phyloP scores from a whole-genome alignment of 2,113 vertebrate genomes.

The Tetrao urogallus region DNA sequence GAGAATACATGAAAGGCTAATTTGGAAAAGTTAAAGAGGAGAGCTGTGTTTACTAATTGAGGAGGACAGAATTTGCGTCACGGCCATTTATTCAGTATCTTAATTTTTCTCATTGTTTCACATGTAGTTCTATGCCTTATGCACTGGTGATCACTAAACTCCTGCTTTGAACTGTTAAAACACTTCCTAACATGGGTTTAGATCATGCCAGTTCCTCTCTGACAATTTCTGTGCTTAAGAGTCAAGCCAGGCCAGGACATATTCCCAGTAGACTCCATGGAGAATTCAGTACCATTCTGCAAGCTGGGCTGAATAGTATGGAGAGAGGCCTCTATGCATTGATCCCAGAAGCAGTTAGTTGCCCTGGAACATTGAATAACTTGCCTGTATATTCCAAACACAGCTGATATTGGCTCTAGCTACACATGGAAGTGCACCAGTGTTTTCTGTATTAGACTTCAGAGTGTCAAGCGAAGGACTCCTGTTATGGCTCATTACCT shows the following conservation, averaged over 20 bases:
- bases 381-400: background rate
- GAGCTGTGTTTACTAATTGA: background rate
- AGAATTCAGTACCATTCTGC: background rate
- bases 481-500: background rate
- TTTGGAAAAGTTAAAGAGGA: background rate
- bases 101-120: slow-evolving; percentile 15
- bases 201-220: background rate
- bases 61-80: slow-evolving; percentile 31
- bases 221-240: background rate
- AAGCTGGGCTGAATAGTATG: background rate
- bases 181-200: background rate
- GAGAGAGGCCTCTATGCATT: background rate
- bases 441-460: background rate
- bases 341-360: background rate
- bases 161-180: background rate
- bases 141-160: background rate
- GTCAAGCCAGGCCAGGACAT: background rate
- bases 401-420: background rate
- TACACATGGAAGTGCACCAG: background rate
- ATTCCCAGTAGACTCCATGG: background rate
- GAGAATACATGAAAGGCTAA: background rate
- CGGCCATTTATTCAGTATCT: background rate
- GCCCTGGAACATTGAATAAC: background rate
- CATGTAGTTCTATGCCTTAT: background rate
- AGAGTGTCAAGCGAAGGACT: background rate